Evolutionary conservation across 2,888 invertebrate genomes (phyloP).

Genomic region (Ametastegia equiseti): DNA sequence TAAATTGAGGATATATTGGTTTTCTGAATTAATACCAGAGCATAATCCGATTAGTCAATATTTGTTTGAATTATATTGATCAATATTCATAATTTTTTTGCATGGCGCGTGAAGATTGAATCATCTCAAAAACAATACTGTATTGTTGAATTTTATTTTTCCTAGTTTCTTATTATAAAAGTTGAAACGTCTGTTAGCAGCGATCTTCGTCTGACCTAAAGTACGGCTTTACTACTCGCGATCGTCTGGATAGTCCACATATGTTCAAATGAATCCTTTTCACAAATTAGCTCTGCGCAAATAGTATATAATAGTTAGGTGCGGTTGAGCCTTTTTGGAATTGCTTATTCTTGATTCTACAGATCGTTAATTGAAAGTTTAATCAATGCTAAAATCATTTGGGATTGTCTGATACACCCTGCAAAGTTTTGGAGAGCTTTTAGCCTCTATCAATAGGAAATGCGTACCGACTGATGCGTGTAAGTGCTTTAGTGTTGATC

Average conservation of each 20-base stretch:
- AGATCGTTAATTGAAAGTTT: not conserved
- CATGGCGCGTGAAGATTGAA: too few species aligned
- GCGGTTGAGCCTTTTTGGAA: not conserved
- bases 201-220: conserved; percentile 11
- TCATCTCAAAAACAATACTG: not conserved
- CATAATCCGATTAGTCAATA: not conserved
- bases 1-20: too few species aligned
- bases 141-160: not conserved
- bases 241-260: not conserved
- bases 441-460: conserved; percentile 4
- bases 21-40: not conserved
- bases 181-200: not conserved
- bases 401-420: not conserved
- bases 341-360: too few species aligned
- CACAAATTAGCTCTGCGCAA: not conserved
- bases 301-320: not conserved
- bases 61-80: not conserved
- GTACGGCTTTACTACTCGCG: not conserved
- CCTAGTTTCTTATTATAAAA: not conserved
- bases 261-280: not conserved
- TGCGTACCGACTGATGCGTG: not conserved
- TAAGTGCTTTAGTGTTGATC: not conserved
- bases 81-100: too few species aligned
- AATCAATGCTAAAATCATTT: not conserved
- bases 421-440: not conserved